These are phyloP conservation scores for Actinia equina DNA, from an alignment of 64 coral and sea anemone genomes.

Conservation along the genomic window DNA sequence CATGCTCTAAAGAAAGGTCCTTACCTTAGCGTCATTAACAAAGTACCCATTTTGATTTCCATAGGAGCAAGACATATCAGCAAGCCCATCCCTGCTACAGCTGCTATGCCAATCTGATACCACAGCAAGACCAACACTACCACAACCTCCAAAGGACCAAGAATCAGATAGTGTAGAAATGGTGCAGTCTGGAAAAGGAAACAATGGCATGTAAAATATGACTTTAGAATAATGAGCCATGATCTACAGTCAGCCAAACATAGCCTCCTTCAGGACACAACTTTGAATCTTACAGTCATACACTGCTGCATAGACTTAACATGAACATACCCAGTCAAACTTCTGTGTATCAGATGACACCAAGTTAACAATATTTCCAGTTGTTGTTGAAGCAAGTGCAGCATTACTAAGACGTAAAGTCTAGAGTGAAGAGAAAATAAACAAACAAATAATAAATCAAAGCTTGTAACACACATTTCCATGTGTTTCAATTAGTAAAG, in stretches of 20 bases:
- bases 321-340: constrained; percentile 75
- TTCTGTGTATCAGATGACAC: constrained; percentile 85
- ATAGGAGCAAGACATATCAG: constrained; percentile 58
- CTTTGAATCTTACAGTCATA: too few relatives aligned
- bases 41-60: constrained; percentile 60
- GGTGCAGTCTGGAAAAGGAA: constrained; percentile 19
- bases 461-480: background rate
- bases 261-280: too few relatives aligned
- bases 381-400: constrained; percentile 67
- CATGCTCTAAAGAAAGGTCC: background rate
- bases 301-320: background rate
- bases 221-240: too few relatives aligned
- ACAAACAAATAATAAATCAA: background rate
- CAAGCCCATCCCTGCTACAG: constrained; percentile 72
- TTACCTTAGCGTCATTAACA: constrained; percentile 51
- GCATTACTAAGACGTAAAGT: constrained; percentile 65
- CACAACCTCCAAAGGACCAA: constrained; percentile 62
- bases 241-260: too few relatives aligned
- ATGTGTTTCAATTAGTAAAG: too few relatives aligned
- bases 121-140: constrained; percentile 58
- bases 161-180: constrained; percentile 63
- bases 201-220: background rate
- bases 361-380: constrained; percentile 86
- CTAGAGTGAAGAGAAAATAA: constrained; percentile 27
- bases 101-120: constrained; percentile 68